phyloP scores from a whole-genome alignment of 2,888 invertebrate species.

The Druceiella hillmani region DNA sequence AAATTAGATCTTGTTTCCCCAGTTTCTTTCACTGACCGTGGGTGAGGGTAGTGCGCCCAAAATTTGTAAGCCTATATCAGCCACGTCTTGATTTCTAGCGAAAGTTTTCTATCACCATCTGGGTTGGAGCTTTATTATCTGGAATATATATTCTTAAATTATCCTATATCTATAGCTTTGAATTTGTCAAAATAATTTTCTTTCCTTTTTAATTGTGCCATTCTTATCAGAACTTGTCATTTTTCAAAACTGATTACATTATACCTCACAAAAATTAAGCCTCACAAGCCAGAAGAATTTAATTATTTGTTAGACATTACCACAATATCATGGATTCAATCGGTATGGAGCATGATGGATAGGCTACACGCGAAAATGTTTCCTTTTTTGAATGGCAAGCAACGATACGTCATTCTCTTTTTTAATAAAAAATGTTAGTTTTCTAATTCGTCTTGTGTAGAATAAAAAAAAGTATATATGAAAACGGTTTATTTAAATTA shows the following conservation, averaged over 20 bases:
- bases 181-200: conserved; percentile 1
- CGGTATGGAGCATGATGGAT: conserved; percentile 1
- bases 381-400: conserved; percentile 1
- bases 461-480: not conserved
- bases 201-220: conserved; percentile 2
- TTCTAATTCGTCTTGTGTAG: not conserved
- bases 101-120: conserved; percentile 3
- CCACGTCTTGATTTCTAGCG: conserved; percentile 3
- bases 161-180: no score
- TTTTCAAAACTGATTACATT: not conserved
- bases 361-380: not conserved
- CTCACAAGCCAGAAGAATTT: not conserved
- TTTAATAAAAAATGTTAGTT: not conserved
- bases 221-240: not conserved
- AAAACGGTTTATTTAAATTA: no score
- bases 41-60: not conserved
- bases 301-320: not conserved
- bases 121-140: not conserved
- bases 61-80: not conserved
- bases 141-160: not conserved
- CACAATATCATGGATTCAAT: conserved; percentile 1
- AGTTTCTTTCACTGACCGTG: not conserved
- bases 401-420: not conserved
- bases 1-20: no score
- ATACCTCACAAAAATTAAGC: not conserved